Evolutionary conservation across 2,888 invertebrate species (phyloP).

Genomic region (Drosophila tanythrix): DNA sequence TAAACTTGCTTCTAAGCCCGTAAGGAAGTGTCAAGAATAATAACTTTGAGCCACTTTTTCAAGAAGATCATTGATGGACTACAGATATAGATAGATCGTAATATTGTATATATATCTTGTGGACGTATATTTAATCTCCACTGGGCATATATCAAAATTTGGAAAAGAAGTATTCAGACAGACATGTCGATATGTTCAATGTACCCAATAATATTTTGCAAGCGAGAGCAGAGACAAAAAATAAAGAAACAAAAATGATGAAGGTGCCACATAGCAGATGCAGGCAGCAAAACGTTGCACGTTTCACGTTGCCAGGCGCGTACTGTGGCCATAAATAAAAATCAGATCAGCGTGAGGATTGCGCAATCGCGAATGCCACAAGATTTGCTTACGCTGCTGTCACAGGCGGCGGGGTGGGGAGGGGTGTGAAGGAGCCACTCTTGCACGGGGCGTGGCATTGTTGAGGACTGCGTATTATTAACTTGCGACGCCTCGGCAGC

Average conservation of each 20-base stretch:
- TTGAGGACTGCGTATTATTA: slow-evolving; percentile 37
- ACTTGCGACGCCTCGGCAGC: slow-evolving; percentile 57
- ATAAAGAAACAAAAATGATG: slow-evolving; percentile 36
- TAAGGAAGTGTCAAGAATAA: background rate
- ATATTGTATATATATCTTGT: no score
- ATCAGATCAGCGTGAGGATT: slow-evolving; percentile 83
- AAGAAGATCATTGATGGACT: background rate
- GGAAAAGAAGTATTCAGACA: background rate
- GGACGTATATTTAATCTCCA: background rate
- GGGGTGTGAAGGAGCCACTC: background rate
- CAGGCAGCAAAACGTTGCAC: slow-evolving; percentile 3
- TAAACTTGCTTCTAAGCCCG: background rate
- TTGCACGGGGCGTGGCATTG: slow-evolving; percentile 36
- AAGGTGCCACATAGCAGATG: slow-evolving; percentile 40
- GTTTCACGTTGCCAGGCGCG: slow-evolving; percentile 28
- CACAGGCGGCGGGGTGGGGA: slow-evolving; percentile 10
- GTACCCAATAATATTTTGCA: background rate
- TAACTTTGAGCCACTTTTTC: background rate
- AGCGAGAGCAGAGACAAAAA: background rate
- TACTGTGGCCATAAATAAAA: slow-evolving; percentile 79
- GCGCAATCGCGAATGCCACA: slow-evolving; percentile 76
- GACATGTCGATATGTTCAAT: background rate
- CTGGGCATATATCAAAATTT: background rate
- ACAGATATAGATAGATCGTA: no score
- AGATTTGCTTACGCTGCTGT: slow-evolving; percentile 60